phyloP scores from a whole-genome alignment of 2,888 invertebrate genomes.

The Tromatobia lineatoria region DNA sequence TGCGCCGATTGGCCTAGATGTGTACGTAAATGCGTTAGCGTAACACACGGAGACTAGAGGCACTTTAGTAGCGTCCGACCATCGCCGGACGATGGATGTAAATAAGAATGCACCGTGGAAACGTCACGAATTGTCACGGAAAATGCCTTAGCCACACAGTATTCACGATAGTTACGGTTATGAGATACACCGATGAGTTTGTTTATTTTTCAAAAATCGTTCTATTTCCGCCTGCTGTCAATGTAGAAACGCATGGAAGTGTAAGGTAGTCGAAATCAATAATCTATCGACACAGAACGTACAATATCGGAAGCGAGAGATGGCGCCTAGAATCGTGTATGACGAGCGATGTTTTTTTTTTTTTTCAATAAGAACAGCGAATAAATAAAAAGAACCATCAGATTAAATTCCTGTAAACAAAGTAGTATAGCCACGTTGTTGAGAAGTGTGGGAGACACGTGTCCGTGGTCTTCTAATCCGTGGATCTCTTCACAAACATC shows the following conservation, averaged over 20 bases:
- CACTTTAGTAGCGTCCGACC: constrained; percentile 53
- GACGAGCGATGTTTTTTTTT: constrained; percentile 5
- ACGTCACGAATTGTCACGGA: neutral
- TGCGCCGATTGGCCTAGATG: constrained; percentile 47
- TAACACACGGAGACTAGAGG: constrained; percentile 19
- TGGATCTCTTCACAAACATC: constrained; percentile 23
- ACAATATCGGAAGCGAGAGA: constrained; percentile 60
- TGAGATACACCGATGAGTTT: neutral
- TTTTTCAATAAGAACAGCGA: neutral
- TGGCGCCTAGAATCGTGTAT: constrained; percentile 61
- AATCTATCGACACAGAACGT: constrained; percentile 69
- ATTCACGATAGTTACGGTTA: neutral
- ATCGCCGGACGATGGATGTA: constrained; percentile 46
- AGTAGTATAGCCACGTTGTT: neutral
- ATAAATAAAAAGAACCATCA: neutral
- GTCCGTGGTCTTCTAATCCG: constrained; percentile 28
- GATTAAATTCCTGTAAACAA: constrained; percentile 29
- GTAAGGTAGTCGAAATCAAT: constrained; percentile 64
- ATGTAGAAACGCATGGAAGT: neutral
- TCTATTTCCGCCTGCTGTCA: neutral
- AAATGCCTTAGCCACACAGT: neutral
- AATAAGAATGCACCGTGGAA: neutral
- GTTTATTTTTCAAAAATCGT: neutral
- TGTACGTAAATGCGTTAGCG: constrained; percentile 49
- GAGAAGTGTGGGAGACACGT: constrained; percentile 43